Evolutionary conservation across 2,888 invertebrate species (phyloP).

Genomic region (Capitulum mitella): DNA sequence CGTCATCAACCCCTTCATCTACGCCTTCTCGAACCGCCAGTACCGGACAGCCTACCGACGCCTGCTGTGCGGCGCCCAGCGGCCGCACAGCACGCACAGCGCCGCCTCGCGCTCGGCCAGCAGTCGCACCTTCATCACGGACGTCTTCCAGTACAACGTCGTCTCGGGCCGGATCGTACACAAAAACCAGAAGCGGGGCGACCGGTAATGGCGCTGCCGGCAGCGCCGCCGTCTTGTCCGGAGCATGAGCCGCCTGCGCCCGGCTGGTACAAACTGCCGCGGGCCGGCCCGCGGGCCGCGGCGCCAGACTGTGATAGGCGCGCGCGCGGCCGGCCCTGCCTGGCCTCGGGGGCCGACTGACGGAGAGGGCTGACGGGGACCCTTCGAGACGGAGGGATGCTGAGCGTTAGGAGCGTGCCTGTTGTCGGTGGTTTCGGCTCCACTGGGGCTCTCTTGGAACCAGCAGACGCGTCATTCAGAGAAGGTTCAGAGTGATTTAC

Average conservation of each 20-base stretch:
- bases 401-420: too few species aligned
- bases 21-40: conserved; percentile 79
- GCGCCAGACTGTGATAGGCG: neutral
- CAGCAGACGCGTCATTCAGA: too few species aligned
- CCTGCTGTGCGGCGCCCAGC: neutral
- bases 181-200: neutral
- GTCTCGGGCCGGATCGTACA: conserved; percentile 32
- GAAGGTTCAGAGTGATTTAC: too few species aligned
- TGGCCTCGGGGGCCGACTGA: too few species aligned
- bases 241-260: neutral
- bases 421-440: too few species aligned
- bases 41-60: conserved; percentile 47
- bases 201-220: neutral
- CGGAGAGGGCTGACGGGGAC: too few species aligned
- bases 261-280: neutral
- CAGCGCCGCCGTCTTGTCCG: neutral
- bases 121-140: conserved; percentile 35
- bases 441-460: too few species aligned
- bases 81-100: neutral
- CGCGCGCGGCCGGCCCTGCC: too few species aligned
- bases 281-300: conserved; percentile 28
- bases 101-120: conserved; percentile 25
- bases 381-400: too few species aligned
- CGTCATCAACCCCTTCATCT: conserved; percentile 81
- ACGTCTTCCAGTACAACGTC: conserved; percentile 34